Conservation (phyloP, 2,888 invertebrate species). For the Allygus modestus region DNA sequence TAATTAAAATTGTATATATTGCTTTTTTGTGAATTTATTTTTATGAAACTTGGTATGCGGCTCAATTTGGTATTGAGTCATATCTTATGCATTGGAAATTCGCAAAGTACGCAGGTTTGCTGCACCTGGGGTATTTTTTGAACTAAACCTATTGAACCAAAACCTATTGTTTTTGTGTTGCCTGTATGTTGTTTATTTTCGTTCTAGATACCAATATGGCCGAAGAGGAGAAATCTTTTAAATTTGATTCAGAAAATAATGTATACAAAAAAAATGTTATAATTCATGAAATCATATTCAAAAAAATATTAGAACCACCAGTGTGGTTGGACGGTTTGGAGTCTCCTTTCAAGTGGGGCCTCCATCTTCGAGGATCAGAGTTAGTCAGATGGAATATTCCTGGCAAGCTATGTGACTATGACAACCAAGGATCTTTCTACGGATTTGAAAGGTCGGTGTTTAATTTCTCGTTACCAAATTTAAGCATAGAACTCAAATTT, state of each 20-base stretch:
- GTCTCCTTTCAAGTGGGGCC: neutral
- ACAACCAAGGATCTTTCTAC: constrained; percentile 27
- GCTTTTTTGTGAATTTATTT: too few species aligned
- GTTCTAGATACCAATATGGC: neutral
- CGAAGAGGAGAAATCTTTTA: neutral
- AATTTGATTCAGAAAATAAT: neutral
- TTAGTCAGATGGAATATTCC: neutral
- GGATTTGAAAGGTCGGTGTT: constrained; percentile 13
- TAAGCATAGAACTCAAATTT: too few species aligned
- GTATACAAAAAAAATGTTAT: neutral
- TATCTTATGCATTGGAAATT: too few species aligned
- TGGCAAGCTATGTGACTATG: neutral
- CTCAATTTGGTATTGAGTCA: too few species aligned
- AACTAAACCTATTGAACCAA: too few species aligned
- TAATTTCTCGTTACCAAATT: too few species aligned
- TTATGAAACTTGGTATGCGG: too few species aligned
- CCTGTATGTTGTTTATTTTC: too few species aligned
- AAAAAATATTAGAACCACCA: neutral
- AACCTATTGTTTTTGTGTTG: too few species aligned
- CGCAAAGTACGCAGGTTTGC: too few species aligned
- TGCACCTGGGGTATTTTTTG: too few species aligned
- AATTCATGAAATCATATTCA: neutral
- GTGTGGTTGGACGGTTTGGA: neutral
- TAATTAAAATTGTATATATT: too few species aligned
- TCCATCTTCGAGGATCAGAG: neutral